phyloP scores from a whole-genome alignment of 2,113 vertebrate species.

The Neofelis nebulosa region DNA sequence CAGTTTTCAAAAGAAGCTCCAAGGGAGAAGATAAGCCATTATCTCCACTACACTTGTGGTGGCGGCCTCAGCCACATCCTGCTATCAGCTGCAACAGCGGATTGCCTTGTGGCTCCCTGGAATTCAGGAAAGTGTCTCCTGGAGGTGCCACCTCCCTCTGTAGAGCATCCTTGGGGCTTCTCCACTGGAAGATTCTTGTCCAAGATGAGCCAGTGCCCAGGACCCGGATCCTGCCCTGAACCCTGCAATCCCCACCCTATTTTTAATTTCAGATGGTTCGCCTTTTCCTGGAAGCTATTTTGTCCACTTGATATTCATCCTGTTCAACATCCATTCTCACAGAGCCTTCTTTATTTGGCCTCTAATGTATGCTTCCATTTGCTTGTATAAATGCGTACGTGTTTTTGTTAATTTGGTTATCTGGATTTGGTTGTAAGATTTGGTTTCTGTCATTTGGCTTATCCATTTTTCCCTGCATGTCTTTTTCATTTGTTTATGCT shows the following conservation, averaged over 20 bases:
- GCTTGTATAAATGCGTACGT: rapidly evolving
- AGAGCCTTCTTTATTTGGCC: neutral
- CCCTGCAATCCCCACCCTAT: rapidly evolving
- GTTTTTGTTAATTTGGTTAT: neutral
- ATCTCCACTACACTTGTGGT: too few relatives aligned
- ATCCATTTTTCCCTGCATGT: neutral
- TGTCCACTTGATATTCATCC: neutral
- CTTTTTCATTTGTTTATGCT: neutral
- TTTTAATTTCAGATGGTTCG: neutral
- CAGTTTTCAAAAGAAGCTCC: neutral
- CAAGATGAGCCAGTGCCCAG: neutral
- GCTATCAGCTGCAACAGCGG: rapidly evolving
- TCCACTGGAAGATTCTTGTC: neutral
- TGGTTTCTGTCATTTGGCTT: neutral
- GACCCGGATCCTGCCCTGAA: neutral
- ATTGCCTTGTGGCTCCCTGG: neutral
- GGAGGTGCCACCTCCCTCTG: rapidly evolving
- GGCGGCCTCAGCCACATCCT: neutral
- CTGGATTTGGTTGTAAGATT: neutral
- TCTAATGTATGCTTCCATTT: rapidly evolving
- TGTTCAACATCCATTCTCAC: neutral
- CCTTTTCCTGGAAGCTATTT: neutral
- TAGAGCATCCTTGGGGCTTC: neutral
- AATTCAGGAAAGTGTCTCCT: rapidly evolving
- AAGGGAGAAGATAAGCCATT: neutral